Percentiles rank a stretch among this genome's conserved stretches.
Evolutionary conservation across 2,888 invertebrate genomes (phyloP).

Genomic region (Cyclophora albipunctata): DNA sequence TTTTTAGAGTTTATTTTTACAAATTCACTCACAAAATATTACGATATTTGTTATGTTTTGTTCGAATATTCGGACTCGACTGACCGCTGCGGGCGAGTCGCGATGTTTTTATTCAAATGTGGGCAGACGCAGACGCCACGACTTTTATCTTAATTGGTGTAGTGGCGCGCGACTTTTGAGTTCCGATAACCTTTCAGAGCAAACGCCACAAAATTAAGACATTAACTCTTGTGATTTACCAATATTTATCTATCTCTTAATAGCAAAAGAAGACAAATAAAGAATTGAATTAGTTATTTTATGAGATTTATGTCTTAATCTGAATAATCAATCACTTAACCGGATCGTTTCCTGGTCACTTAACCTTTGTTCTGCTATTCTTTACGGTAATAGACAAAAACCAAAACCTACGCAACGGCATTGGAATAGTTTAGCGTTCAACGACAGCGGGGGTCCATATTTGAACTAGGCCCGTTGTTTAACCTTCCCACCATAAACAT

Average conservation of each 20-base stretch:
- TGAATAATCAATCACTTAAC: too few relatives aligned
- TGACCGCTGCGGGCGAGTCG: slow-evolving; percentile 29
- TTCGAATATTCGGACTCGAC: slow-evolving; percentile 32
- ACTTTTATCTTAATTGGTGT: slow-evolving; percentile 14
- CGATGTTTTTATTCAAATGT: slow-evolving; percentile 53
- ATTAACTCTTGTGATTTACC: too few relatives aligned
- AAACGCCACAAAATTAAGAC: too few relatives aligned
- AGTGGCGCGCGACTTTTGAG: slow-evolving; percentile 2
- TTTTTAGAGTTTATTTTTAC: slow-evolving; percentile 20
- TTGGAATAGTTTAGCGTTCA: slow-evolving; percentile 12
- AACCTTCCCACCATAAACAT: too few relatives aligned
- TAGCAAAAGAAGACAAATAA: too few relatives aligned
- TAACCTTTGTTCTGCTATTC: too few relatives aligned
- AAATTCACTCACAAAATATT: slow-evolving; percentile 1
- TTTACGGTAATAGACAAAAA: not conserved
- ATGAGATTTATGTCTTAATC: too few relatives aligned
- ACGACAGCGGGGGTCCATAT: slow-evolving; percentile 2
- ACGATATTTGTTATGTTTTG: slow-evolving; percentile 1
- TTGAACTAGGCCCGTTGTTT: too few relatives aligned
- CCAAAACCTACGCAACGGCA: slow-evolving; percentile 4
- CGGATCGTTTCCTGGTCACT: too few relatives aligned
- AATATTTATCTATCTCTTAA: too few relatives aligned
- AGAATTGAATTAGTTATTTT: too few relatives aligned
- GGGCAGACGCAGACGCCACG: slow-evolving; percentile 31
- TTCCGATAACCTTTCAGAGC: too few relatives aligned